Base-by-base conservation (phyloP, 2,113 vertebrate genomes). In the Hipposideros armiger region DNA sequence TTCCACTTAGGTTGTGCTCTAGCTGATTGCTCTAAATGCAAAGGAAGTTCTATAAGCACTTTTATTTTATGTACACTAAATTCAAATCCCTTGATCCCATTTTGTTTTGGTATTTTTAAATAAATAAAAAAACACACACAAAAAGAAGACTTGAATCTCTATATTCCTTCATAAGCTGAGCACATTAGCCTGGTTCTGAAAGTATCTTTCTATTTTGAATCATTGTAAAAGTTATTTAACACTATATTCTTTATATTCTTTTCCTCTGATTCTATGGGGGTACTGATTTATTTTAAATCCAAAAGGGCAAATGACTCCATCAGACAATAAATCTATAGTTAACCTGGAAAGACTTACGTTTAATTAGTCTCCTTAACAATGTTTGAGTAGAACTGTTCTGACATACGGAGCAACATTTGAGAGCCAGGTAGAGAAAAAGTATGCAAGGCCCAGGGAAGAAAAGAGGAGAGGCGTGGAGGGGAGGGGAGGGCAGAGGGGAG, bases 251-350 rank as follows among this genome's bases (percentile, higher is more conserved):
- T 73, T 83, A 70, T 87, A 50, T 24, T 52, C 11, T 86, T 73
- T 83, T 32, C 42, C 9, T 87, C 42, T 58, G 45, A 52, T 93
- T 86, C 83, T 94, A 69, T 84, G 83, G 58, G 50, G 77, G 89
- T 67, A 40, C 54, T 83, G 32, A 96, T 72, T 90, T 90, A 74
- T 64, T 97, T 95, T 81, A 91, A 95, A 94, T 72, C 91, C 64
- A 96, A 95, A 96, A 97, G 91, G 87, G 32, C 91, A 96, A 96
- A 93, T 86, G 67, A 81, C 64, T 98, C 30, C 90, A 85, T 96
- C 86, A 96, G 87, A 91, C 95, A 97, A 96, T 76, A 96, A 97
- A 97, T 97, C 74, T 92, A 84, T 73, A 96, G 90, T 97, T 97
- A 97, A 97, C 78, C 91, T 96, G 62, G 70, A 90, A 97, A 95